Base-by-base conservation (phyloP, 37 sponge, comb jelly and placozoan genomes). In the Aphrocallistes beatrix region DNA sequence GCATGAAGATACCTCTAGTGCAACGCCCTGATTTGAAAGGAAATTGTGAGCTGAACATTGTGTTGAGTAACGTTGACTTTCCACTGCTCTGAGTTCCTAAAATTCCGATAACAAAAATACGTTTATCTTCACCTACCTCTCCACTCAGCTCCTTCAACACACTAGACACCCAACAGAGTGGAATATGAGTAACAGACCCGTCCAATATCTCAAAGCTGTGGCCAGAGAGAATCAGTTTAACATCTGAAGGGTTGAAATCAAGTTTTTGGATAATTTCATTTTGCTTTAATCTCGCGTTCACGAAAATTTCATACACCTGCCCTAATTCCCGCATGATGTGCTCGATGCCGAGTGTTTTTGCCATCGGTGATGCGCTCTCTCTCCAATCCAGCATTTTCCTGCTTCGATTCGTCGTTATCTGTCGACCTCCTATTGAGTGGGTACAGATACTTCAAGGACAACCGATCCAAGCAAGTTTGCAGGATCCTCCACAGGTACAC, bases 41-140 rank as follows among this genome's bases (percentile, higher is more conserved):
- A 8, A 84, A 84, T 28, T 84, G 84, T 36, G 38, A n/a, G 1
- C 84, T 45, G 32, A 84, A 84, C 84, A 84, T 84, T 23, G 84
- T 84, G 13, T 84, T 84, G 48, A 84, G 84, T 39, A 84, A 23
- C 23, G 84, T 84, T 37, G 84, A 84, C 48, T 84, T 84, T 23
- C 84, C 84, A 45, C 49, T 84, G 32, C 84, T 84, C 84, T 84
- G 84, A 6, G 38, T 84, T 37, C 84, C 84, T 9, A 84, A 30
- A 21, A 84, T 45, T 37, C 49, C 28, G 16, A 84, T 23, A 1
- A 84, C 84, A 84, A 84, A 84, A 23, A 84, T 38, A 10, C 42
- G 40, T 23, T 84, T 84, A 30, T 45, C 25, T 84, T 84, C 48
- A 0, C 75, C 37, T 0, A 69, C 85, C 19, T 39, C n/a, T 13